Evolutionary conservation across 2,797 vertebrate genomes (phyloP), one percentile per base, ranked within the genome.

Genomic region (Ctenosaura bakeri): DNA sequence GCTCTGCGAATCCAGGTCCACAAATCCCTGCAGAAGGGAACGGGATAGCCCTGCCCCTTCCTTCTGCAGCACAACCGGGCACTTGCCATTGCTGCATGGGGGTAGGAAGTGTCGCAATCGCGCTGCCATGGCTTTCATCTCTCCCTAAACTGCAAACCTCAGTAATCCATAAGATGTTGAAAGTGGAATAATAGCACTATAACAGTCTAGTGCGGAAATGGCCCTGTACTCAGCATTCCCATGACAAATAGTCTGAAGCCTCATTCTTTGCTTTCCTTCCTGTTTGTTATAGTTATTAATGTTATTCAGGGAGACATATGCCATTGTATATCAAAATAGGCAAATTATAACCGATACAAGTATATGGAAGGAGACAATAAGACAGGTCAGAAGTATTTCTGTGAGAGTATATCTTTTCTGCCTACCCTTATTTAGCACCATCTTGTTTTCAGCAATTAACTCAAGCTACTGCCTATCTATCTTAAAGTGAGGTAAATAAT

Each of bases 381-480:
- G 12, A 71, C 3, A n/a, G n/a, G 50, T 24, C 32, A 59, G 12
- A 38, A 88, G 16, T 90, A 77, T 93, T 32, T 0, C 38, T 46
- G 38, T 32, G 22, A 85, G 85, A 46, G 32, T 83, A 38, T 85
- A 9, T 86, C 18, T 62, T 85, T 6, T 50, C 0, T 76, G 78
- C 5, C 35, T 2, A 16, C 18, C 22, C 0, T 90, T 91, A 83
- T 38, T 64, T 46, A 78, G 46, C 87, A 80, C 20, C 90, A 46
- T 42, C 38, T 69, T 86, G 81, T 91, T 92, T 93, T 85, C 20
- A 86, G 71, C 24, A 56, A 89, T 73, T 46, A 83, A 29, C 62
- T 66, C 54, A 89, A n/a, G 42, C 20, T 83, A n/a, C 24, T 64
- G 29, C 32, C 83, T 38, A 24, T 26, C 83, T 38, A 24, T 26